phyloP scores from a whole-genome alignment of 30 jellyfish, hydroid and myxozoan genomes.

The Sanderia malayensis region DNA sequence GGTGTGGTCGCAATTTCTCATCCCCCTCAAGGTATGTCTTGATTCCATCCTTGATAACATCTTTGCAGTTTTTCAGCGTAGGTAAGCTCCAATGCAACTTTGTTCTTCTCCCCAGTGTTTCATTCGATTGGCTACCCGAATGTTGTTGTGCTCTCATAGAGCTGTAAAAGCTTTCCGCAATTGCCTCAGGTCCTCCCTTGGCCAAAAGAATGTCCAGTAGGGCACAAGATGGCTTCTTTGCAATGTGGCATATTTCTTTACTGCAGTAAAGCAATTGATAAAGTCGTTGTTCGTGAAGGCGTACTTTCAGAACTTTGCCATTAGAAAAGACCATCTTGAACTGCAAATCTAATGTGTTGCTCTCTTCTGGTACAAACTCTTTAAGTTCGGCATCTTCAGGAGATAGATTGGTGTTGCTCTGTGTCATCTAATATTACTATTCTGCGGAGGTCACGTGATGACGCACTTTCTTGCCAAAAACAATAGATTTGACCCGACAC shows the following conservation, averaged over 20 bases:
- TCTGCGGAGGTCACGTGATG: too few species aligned
- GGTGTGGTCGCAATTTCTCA: slow-evolving; percentile 26
- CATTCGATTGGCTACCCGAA: slow-evolving; percentile 40
- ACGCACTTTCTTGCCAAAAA: too few species aligned
- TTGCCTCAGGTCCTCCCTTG: slow-evolving; percentile 60
- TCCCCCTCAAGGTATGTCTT: slow-evolving; percentile 16
- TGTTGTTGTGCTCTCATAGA: slow-evolving; percentile 38
- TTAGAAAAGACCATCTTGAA: slow-evolving; percentile 12
- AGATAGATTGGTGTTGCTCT: slow-evolving; percentile 1
- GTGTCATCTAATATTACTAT: not conserved
- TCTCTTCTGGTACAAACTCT: slow-evolving; percentile 14
- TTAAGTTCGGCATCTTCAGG: slow-evolving; percentile 4
- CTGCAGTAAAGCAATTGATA: slow-evolving; percentile 19
- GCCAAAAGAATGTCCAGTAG: slow-evolving; percentile 34
- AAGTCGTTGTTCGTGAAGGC: slow-evolving; percentile 4
- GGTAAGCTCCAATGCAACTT: slow-evolving; percentile 40
- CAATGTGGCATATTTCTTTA: slow-evolving; percentile 15
- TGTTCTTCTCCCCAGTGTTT: slow-evolving; percentile 38
- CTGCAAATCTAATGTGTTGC: not conserved
- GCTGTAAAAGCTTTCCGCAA: slow-evolving; percentile 49
- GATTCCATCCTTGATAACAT: slow-evolving; percentile 31
- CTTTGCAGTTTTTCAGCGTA: slow-evolving; percentile 11
- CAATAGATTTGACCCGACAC: too few species aligned
- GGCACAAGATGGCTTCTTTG: slow-evolving; percentile 7
- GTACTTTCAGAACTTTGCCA: slow-evolving; percentile 4